Conservation (phyloP, 2,888 invertebrate genomes). For the Onchidella celtica region DNA sequence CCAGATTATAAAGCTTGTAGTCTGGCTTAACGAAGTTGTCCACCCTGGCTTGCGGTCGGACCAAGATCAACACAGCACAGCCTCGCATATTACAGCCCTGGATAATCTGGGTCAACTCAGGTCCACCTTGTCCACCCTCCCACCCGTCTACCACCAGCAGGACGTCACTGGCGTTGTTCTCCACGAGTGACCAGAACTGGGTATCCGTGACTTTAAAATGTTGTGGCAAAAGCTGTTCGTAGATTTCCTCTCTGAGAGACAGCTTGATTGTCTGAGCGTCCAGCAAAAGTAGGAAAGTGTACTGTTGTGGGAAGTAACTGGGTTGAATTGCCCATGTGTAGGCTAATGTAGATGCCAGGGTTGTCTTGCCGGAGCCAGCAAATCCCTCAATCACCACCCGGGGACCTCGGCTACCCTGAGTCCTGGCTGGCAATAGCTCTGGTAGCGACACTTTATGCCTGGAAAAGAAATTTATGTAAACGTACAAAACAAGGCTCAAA, state of each 20-base stretch:
- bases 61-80: constrained; percentile 64
- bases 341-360: constrained; percentile 67
- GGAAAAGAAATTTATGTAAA: constrained; percentile 33
- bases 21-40: constrained; percentile 56
- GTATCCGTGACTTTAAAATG: constrained; percentile 61
- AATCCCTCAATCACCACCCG: constrained; percentile 70
- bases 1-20: constrained; percentile 61
- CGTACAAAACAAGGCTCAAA: neutral
- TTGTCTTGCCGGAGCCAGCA: constrained; percentile 75
- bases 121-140: constrained; percentile 55
- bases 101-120: constrained; percentile 58
- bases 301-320: constrained; percentile 59
- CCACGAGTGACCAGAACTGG: constrained; percentile 69
- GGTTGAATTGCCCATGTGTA: constrained; percentile 70
- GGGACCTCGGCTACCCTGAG: constrained; percentile 58
- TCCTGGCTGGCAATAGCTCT: constrained; percentile 60
- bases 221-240: constrained; percentile 62
- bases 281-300: constrained; percentile 62
- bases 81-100: constrained; percentile 58
- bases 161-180: constrained; percentile 61
- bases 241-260: constrained; percentile 50
- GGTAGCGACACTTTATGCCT: constrained; percentile 61
- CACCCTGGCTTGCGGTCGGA: constrained; percentile 58
- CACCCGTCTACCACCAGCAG: constrained; percentile 73
- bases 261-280: constrained; percentile 57